Base-by-base conservation (phyloP, 2,113 vertebrate species). In the Strix uralensis region DNA sequence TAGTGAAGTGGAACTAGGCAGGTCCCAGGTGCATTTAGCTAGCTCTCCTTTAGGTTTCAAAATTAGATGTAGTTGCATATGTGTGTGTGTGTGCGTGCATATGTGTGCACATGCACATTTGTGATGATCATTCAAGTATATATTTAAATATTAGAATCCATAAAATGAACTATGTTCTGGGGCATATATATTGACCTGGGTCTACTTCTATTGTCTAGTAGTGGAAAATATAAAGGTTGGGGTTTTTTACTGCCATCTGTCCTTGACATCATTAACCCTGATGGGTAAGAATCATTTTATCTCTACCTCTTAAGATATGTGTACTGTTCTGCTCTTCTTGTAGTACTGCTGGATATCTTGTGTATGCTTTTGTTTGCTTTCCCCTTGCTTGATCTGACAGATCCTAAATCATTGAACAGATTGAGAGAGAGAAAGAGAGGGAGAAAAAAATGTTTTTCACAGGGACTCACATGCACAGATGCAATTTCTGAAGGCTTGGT, bases 21-120 rank as follows among this genome's bases (percentile, higher is more conserved):
- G 11, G 11, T 32, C 6, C 23, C 38, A 65, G 19, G 3, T 44
- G 5, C 32, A n/a, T 13, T 73, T 69, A 22, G 6, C 3, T 29
- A 54, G 7, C 15, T 40, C 4, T 54, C 30, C 17, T 67, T 63
- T 32, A 66, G 9, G 13, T 83, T 74, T 55, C 44, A 70, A 44
- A 74, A 69, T 58, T 57, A 69, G 67, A 38, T 15, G 11, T 27
- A 47, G 8, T 3, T 12, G 17, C 51, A 3, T 54, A 22, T 19
- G 9, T 4, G 1, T 15, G 2, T 47, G 3, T 49, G 26, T 26
- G 38, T 40, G 6, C 38, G 23, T 19, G 8, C 3, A 0, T 15
- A 2, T 52, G 3, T 49, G 26, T 30, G 38, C 38, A 29, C 11
- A 57, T 14, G 19, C 3, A 23, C 5, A 32, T 54, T 63, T 79